Base-by-base conservation (phyloP, 2,888 invertebrate species). In the Zelleria hepariella region DNA sequence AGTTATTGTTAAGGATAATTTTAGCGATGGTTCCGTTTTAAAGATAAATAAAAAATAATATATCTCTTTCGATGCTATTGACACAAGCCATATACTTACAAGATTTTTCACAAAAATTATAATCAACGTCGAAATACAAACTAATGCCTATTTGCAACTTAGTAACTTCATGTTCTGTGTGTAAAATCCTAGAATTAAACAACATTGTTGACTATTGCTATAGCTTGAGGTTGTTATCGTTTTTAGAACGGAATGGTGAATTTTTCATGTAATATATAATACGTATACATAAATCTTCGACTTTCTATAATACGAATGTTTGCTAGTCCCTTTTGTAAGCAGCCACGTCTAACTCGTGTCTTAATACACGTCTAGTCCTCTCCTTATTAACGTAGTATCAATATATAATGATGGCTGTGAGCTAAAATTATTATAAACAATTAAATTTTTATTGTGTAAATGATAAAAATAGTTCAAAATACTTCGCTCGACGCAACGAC, bases 391-490 rank as follows among this genome's bases (percentile, higher is more conserved):
- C 66, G 87, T 88, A 87, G 87, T 83, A 84, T 86, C 88, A 87
- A 86, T 87, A 86, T 86, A 82, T 87, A 88, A 87, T 86, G 88
- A 88, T 88, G 88, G 88, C 88, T 88, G 88, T 88, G 88, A 88
- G 88, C 82, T 87, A 86, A 86, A 83, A 83, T 80, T 47, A 84
- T 85, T 79, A 69, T 79, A 86, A 42, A 87, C 86, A 83, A 83
- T 85, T 88, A 86, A 86, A 87, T 86, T 85, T 83, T 85, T 87
- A 87, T 83, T 83, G 73, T 85, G 80, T 86, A 85, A 85, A 54
- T 51, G 58, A 85, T 75, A 73, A 77, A 77, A 75, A 81, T 81
- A 80, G 77, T 78, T 78, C 71, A 66, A 66, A 69, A 66, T 64
- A 63, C 68, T 75, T 75, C 71, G 80, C 78, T 80, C 77, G 66